A percentile compares a stretch with the other conserved stretches of the same genome.
These are phyloP conservation scores for Galerucella nymphaeae DNA, from an alignment of 2,888 invertebrate genomes.

Conservation along the genomic window DNA sequence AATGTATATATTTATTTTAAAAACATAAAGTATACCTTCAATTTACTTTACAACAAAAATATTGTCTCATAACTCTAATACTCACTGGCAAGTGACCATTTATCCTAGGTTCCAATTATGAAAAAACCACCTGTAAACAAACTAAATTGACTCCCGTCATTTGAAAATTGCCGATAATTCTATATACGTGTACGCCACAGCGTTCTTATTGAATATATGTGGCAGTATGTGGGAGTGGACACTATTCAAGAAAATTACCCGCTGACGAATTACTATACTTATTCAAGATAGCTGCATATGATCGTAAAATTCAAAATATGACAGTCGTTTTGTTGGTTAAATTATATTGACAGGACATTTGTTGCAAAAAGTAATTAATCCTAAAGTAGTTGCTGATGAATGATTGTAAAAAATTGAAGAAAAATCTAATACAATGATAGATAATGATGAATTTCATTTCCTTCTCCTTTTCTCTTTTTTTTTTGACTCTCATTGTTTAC, in stretches of 20 bases:
- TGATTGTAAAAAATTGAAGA: no score
- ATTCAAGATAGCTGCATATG: neutral
- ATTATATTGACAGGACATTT: constrained; percentile 8
- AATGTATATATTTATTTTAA: neutral
- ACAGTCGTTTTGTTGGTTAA: constrained; percentile 16
- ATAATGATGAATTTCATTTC: no score
- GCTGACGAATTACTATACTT: constrained; percentile 13
- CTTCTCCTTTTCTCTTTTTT: no score
- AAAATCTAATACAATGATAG: no score
- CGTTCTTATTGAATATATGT: constrained; percentile 12
- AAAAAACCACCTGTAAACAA: constrained; percentile 14
- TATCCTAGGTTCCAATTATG: neutral
- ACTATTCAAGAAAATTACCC: constrained; percentile 9
- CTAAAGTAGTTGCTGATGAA: neutral
- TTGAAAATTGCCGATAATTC: constrained; percentile 12
- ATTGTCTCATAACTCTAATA: neutral
- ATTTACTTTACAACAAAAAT: neutral
- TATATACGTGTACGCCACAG: neutral
- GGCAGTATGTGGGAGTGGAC: constrained; percentile 14
- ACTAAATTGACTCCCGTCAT: constrained; percentile 19
- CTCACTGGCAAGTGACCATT: neutral
- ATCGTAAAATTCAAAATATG: constrained; percentile 12
- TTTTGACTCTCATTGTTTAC: neutral
- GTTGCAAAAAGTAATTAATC: neutral
- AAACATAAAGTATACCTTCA: neutral